Percentiles rank a stretch among this genome's conserved stretches.
phyloP scores from a whole-genome alignment of 2,113 vertebrate genomes.

The Pampusana beccarii region DNA sequence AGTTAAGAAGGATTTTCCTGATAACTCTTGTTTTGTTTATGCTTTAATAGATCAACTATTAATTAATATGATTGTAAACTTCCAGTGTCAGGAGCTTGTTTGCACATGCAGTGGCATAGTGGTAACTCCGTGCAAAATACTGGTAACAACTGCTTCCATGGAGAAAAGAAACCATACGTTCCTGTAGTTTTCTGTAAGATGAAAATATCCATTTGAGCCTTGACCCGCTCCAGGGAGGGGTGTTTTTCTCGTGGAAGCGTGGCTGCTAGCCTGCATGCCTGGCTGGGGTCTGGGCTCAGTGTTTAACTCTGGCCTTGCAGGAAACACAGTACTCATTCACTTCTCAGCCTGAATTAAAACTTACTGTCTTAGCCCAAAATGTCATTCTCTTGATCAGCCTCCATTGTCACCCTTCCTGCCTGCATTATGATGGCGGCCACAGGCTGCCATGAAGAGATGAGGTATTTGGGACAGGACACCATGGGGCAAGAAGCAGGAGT shows the following conservation, averaged over 20 bases:
- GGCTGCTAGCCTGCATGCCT: background rate
- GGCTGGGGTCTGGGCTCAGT: background rate
- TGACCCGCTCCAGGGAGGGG: background rate
- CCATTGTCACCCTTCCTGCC: background rate
- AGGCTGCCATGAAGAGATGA: background rate
- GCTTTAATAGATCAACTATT: constrained; percentile 13
- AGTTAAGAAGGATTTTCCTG: background rate
- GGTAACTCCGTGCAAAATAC: background rate
- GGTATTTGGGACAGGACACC: background rate
- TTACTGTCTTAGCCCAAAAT: background rate
- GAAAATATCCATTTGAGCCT: background rate
- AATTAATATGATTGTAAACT: constrained; percentile 1
- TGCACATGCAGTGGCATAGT: background rate
- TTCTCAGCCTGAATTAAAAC: constrained; percentile 40
- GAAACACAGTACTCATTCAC: background rate
- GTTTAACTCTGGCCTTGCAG: background rate
- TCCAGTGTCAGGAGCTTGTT: background rate
- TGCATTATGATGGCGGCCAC: background rate
- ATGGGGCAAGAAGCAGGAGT: background rate
- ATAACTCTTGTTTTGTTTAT: background rate
- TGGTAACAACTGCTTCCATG: background rate
- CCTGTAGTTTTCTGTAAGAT: background rate
- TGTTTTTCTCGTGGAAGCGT: background rate
- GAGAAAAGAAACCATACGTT: background rate
- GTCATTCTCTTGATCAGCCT: background rate